Evolutionary conservation across 2,113 vertebrate genomes (phyloP), one percentile per base, ranked within the genome.

Genomic region (Uria aalge): DNA sequence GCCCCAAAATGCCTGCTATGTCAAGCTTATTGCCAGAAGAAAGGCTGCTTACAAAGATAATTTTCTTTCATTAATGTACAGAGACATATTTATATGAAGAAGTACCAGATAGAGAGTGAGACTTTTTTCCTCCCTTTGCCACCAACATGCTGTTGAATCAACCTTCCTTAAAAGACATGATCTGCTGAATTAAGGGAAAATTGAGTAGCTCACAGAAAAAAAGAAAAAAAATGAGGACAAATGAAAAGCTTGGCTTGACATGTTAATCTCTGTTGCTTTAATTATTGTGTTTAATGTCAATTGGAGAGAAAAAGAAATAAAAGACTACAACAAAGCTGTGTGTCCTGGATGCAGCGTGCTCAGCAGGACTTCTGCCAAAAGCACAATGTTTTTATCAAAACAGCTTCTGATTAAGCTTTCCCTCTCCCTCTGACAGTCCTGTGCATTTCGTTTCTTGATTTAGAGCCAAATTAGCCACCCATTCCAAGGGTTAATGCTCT

Each of bases 181-280:
- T 53, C 95, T 76, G 91, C n/a, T 82, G 84, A 95, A 95, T 93
- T 73, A 95, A 83, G 52, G 85, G 72, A 64, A 97, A 96, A 87
- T 13, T 56, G 14, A 89, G 63, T 34, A 78, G 86, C 36, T 90
- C 84, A 53, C 19, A 69, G 53, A 22, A 88, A 72, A 92, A 85
- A n/a, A 20, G 6, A 4, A 29, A 59, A 29, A 18, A 13, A 71
- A 50, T 8, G 11, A 66, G 57, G 17, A 66, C 63, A 92, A 90
- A 79, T 62, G 1, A 86, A 95, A 97, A 78, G 63, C 36, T 96
- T 89, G 60, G 79, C 34, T 81, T 94, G 83, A 96, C 81, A 85
- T 63, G 90, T 92, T 96, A 89, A 94, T 96, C 89, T 91, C 92
- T 85, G 67, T 26, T 85, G 52, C 71, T 80, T 94, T 96, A 97